Base-by-base conservation (phyloP, 2,888 invertebrate species). In the Sarcophaga subvicina region DNA sequence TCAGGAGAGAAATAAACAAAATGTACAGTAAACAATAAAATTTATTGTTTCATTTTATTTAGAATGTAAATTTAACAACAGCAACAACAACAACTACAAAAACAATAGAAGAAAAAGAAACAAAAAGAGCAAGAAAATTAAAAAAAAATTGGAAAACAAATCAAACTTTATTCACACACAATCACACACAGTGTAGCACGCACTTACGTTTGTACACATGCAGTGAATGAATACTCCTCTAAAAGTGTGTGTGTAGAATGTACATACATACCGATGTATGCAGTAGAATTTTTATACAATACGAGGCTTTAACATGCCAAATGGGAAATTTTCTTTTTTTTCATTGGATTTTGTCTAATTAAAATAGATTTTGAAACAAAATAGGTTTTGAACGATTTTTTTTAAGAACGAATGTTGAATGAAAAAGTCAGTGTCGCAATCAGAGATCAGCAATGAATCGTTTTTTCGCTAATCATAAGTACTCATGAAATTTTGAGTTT, bases 21-120 rank as follows among this genome's bases (percentile, higher is more conserved):
- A 64, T 86, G 76, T 80, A 78, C 77, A 77, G 78, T 82, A 86
- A 88, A 82, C 83, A 86, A 86, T 83, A 85, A 87, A 86, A 84
- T 87, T 84, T 87, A 87, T 87, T 87, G 87, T 84, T 83, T 87
- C 78, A 84, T 81, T 87, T 84, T 84, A 87, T 84, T 87, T 84
- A 81, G 67, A 81, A 84, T 84, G 83, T 84, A 87, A 87, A 84
- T 87, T 81, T 83, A 69, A 80, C 80, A 77, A 73, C 76, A 83
- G 77, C 83, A 83, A 27, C 22, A n/a, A 11, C 60, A 72, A 20
- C 49, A 60, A 71, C 75, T 22, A 71, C 20, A 45, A 11, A 67
- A 76, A 69, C 69, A 80, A 72, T 22, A 20, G 17, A 49, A 83
- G 37, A 37, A 63, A 75, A 47, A 73, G 6, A 6, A 71, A 60